phyloP scores from a whole-genome alignment of 2,797 vertebrate genomes.

The Trachops cirrhosus region DNA sequence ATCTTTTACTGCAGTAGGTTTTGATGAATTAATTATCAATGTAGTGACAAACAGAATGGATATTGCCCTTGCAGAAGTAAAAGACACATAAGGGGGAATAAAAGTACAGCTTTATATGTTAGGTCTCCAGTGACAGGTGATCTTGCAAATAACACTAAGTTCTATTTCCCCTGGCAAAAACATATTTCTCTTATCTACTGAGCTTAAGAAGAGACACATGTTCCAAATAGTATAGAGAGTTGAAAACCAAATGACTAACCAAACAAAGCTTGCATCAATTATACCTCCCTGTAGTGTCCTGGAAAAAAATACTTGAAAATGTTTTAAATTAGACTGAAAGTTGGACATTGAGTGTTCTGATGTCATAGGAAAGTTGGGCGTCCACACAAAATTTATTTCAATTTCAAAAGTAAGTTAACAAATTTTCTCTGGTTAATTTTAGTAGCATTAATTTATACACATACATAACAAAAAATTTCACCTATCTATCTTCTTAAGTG shows the following conservation, averaged over 20 bases:
- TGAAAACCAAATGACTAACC: neutral
- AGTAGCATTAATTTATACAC: neutral
- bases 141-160: neutral
- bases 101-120: neutral
- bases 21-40: constrained; percentile 25
- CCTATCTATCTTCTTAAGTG: neutral
- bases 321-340: neutral
- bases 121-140: neutral
- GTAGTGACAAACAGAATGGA: neutral
- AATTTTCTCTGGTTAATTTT: neutral
- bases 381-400: neutral
- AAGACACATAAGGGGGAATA: neutral
- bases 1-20: neutral
- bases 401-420: neutral
- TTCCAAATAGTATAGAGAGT: neutral
- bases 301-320: neutral
- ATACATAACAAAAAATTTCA: neutral
- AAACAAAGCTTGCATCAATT: neutral
- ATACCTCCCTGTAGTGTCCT: neutral
- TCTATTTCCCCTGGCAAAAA: neutral
- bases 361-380: neutral
- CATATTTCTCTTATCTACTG: neutral
- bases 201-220: neutral
- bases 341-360: neutral
- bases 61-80: neutral